Conservation (phyloP, 2,797 vertebrate species). For the Lateolabrax maculatus region DNA sequence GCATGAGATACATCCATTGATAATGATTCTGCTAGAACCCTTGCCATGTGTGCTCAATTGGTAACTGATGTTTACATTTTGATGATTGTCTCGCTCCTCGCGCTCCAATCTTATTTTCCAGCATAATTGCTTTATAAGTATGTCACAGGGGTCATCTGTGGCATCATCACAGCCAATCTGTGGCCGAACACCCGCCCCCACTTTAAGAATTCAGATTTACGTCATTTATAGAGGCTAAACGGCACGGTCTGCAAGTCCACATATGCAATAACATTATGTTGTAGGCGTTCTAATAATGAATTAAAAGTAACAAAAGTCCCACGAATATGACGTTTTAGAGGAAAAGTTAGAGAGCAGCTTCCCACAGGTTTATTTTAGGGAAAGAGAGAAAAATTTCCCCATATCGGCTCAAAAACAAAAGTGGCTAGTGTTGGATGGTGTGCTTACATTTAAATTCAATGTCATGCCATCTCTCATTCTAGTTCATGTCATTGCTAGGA, state of each 20-base stretch:
- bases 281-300: too few relatives aligned
- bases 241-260: too few relatives aligned
- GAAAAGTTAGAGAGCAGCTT: not conserved
- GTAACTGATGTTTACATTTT: not conserved
- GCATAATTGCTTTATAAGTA: not conserved
- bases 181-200: not conserved
- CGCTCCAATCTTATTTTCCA: not conserved
- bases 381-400: too few relatives aligned
- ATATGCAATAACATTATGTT: too few relatives aligned
- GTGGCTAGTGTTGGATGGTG: not conserved
- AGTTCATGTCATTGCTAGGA: not conserved
- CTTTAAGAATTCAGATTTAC: not conserved
- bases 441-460: slow-evolving; percentile 1
- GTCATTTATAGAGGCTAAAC: not conserved
- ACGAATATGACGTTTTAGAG: too few relatives aligned
- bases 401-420: too few relatives aligned
- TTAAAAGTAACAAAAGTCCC: too few relatives aligned
- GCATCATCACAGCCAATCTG: slow-evolving; percentile 12
- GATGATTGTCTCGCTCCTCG: not conserved
- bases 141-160: slow-evolving; percentile 6
- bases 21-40: not conserved
- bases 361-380: not conserved
- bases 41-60: not conserved
- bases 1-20: too few relatives aligned
- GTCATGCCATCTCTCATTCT: not conserved